Conservation (phyloP, 2,888 invertebrate species). For the Hyposoter dolosus region DNA sequence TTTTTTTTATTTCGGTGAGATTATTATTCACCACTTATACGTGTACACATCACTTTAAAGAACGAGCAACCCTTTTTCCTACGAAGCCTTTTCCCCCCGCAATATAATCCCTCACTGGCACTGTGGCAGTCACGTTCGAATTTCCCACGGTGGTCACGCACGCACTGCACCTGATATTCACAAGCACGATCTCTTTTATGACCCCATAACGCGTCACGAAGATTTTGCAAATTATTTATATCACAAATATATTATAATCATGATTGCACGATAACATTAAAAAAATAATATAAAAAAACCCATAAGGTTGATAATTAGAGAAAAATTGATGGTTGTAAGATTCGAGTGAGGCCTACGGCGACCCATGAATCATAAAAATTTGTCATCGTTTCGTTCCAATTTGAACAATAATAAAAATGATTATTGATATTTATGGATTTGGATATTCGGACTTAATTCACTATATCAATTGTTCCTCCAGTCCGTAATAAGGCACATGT, state of each 20-base stretch:
- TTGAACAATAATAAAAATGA: not conserved
- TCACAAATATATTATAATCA: constrained; percentile 1
- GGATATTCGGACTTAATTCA: not conserved
- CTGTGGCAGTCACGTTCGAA: constrained; percentile 67
- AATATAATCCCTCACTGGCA: constrained; percentile 48
- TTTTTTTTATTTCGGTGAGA: not conserved
- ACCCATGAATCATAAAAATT: constrained; percentile 32
- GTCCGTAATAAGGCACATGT: constrained; percentile 21
- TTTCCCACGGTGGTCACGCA: constrained; percentile 62
- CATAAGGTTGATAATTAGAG: not conserved
- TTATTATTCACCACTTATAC: constrained; percentile 1
- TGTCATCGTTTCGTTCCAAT: constrained; percentile 20
- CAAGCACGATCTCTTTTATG: constrained; percentile 41
- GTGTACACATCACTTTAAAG: constrained; percentile 45
- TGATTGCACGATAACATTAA: not conserved
- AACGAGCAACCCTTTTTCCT: constrained; percentile 33
- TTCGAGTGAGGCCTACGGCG: constrained; percentile 20
- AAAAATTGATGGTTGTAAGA: constrained; percentile 4
- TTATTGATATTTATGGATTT: not conserved
- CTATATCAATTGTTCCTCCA: not conserved
- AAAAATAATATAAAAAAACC: too few relatives aligned
- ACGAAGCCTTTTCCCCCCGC: constrained; percentile 32
- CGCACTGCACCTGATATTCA: constrained; percentile 62
- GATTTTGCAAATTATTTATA: not conserved
- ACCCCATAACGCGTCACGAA: constrained; percentile 1